Evolutionary conservation across 2,888 invertebrate species (phyloP).

Genomic region (Ophioninae sp.): DNA sequence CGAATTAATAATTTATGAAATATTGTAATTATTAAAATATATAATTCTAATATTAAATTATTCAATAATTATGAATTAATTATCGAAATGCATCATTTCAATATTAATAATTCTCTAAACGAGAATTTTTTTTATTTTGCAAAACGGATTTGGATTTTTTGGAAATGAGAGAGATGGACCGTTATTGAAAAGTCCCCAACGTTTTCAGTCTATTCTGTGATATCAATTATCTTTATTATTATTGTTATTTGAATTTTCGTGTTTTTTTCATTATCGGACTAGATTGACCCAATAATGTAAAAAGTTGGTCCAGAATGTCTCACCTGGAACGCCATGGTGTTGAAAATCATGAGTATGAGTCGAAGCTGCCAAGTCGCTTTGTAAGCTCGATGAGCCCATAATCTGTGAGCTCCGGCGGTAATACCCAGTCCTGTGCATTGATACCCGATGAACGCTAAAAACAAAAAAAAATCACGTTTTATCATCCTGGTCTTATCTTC

Average conservation of each 20-base stretch:
- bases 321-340: conserved; percentile 96
- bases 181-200: no score
- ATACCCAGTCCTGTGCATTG: conserved; percentile 93
- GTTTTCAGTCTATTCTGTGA: no score
- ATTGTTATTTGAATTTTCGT: not conserved
- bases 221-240: no score
- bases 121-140: no score
- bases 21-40: not conserved
- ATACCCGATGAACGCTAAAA: conserved; percentile 88
- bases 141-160: no score
- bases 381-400: conserved; percentile 98
- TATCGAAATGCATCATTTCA: no score
- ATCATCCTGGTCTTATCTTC: not conserved
- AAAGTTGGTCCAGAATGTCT: conserved; percentile 62
- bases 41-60: not conserved
- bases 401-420: conserved; percentile 97
- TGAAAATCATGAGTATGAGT: conserved; percentile 89
- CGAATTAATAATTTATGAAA: no score
- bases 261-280: not conserved
- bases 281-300: not conserved
- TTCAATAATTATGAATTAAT: no score
- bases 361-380: conserved; percentile 96
- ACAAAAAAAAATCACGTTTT: conserved; percentile 45
- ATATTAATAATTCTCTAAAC: no score
- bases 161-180: no score